These are phyloP conservation scores for Caloenas nicobarica DNA, from an alignment of 2,113 vertebrate species.

Conservation along the genomic window DNA sequence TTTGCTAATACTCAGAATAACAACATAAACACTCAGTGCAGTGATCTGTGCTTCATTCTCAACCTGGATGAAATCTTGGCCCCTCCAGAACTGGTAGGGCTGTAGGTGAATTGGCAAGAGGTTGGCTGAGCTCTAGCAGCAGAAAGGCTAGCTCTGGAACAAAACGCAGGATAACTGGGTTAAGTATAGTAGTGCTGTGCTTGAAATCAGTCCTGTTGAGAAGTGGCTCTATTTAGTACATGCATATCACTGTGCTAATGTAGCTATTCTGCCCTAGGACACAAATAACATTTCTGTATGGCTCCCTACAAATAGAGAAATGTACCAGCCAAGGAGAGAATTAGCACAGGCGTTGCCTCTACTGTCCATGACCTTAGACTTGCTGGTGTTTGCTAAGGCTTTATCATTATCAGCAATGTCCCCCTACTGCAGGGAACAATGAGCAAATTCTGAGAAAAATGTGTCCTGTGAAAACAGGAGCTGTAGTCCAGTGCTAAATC, in stretches of 20 bases:
- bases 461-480: background rate
- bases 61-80: background rate
- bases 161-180: background rate
- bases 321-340: background rate
- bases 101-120: rapidly evolving
- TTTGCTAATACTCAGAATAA: background rate
- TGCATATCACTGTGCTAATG: background rate
- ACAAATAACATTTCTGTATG: background rate
- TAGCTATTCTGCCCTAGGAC: background rate
- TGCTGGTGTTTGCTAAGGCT: background rate
- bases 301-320: background rate
- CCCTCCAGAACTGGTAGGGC: background rate
- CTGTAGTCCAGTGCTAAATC: background rate
- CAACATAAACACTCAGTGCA: background rate
- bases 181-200: background rate
- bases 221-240: background rate
- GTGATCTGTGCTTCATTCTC: background rate
- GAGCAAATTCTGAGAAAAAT: background rate
- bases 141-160: background rate
- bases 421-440: background rate
- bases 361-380: background rate
- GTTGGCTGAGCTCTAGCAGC: background rate
- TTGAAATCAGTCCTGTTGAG: background rate
- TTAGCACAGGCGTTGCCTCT: background rate
- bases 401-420: background rate